phyloP scores from a whole-genome alignment of 2,797 vertebrate species.

The Malacoctenus gilli region DNA sequence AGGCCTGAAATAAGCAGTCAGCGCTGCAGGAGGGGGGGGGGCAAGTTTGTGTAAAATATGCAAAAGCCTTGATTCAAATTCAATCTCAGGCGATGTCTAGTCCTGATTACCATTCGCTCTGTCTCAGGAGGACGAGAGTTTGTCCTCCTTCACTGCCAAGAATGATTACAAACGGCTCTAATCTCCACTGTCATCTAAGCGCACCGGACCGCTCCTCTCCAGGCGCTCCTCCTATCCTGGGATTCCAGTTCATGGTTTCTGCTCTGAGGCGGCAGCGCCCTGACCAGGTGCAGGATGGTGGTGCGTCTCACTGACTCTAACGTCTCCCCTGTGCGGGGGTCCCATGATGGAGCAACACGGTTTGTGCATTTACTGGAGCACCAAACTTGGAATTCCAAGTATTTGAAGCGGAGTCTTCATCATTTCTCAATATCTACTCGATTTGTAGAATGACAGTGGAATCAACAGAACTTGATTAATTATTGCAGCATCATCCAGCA shows the following conservation, averaged over 20 bases:
- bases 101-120: constrained; percentile 49
- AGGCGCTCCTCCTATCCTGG: constrained; percentile 13
- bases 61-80: constrained; percentile 51
- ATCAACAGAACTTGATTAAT: too few species aligned
- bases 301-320: too few species aligned
- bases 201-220: constrained; percentile 26
- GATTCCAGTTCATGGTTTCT: not conserved
- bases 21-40: constrained; percentile 6
- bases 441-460: too few species aligned
- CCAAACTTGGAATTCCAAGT: too few species aligned
- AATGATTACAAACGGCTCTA: constrained; percentile 32
- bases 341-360: too few species aligned
- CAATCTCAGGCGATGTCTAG: constrained; percentile 19
- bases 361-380: too few species aligned
- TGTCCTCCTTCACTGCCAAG: constrained; percentile 28
- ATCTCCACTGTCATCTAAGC: constrained; percentile 22
- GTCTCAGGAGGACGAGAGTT: constrained; percentile 39
- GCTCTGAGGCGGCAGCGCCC: too few species aligned
- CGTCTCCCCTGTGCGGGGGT: too few species aligned
- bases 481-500: too few species aligned
- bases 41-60: constrained; percentile 48
- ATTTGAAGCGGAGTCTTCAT: too few species aligned
- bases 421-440: too few species aligned
- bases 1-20: constrained; percentile 40
- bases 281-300: too few species aligned